These are phyloP conservation scores for Epistrophe eligans DNA, from an alignment of 2,888 invertebrate species.

Conservation along the genomic window DNA sequence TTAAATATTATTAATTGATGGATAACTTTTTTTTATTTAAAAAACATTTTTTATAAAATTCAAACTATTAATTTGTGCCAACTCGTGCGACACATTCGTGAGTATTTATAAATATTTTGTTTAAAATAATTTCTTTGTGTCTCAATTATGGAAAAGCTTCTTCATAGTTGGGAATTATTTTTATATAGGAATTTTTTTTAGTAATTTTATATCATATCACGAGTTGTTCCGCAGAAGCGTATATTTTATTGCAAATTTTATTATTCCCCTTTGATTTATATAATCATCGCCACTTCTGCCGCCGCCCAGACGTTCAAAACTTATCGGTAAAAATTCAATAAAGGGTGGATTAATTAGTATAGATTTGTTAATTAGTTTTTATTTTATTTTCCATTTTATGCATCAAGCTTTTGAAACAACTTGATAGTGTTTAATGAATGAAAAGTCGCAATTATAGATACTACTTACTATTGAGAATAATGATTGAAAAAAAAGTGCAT, in stretches of 20 bases:
- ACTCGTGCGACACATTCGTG: neutral
- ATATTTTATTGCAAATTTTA: conserved; percentile 27
- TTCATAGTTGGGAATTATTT: neutral
- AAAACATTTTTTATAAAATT: too few species aligned
- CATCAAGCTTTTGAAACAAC: neutral
- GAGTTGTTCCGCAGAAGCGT: conserved; percentile 44
- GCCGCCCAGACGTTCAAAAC: neutral
- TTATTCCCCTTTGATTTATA: conserved; percentile 17
- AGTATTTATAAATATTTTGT: neutral
- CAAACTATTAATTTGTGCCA: neutral
- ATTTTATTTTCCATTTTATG: neutral
- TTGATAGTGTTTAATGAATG: conserved; percentile 34
- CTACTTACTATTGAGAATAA: conserved; percentile 1
- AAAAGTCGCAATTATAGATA: conserved; percentile 39
- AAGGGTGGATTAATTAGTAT: conserved; percentile 27
- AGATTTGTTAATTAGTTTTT: neutral
- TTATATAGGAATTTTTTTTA: neutral
- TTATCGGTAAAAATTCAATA: conserved; percentile 13
- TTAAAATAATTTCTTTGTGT: conserved; percentile 2
- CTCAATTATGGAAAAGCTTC: neutral
- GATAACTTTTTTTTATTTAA: too few species aligned
- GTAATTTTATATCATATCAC: conserved; percentile 40
- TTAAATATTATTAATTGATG: too few species aligned
- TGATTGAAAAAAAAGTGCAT: neutral
- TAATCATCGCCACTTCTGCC: neutral